A percentile compares a stretch with the other conserved stretches of the same genome.
Evolutionary conservation across 2,113 vertebrate genomes (phyloP).

Genomic region (Meleagris gallopavo): DNA sequence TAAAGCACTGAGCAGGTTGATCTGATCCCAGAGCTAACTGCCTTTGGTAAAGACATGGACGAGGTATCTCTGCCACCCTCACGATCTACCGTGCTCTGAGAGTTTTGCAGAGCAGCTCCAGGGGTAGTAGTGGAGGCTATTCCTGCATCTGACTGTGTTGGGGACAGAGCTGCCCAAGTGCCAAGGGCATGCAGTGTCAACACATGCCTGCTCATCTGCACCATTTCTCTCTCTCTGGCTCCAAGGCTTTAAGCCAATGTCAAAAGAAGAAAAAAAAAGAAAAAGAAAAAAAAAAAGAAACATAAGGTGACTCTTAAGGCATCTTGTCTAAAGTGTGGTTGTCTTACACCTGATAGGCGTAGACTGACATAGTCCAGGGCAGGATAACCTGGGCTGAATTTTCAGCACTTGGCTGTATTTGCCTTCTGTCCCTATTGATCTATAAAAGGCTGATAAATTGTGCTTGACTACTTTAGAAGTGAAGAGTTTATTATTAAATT

Average conservation of each 20-base stretch:
- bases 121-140: background rate
- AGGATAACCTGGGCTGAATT: background rate
- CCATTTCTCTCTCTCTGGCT: background rate
- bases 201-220: background rate
- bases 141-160: background rate
- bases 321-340: background rate
- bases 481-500: background rate
- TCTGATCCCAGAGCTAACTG: background rate
- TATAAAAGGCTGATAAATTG: background rate
- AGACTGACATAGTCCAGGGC: background rate
- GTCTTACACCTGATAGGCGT: background rate
- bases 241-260: background rate
- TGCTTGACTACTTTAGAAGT: background rate
- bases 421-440: background rate
- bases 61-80: background rate
- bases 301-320: background rate
- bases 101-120: background rate
- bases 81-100: accelerated
- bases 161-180: background rate
- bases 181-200: background rate
- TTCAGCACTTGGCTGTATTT: background rate
- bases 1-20: background rate
- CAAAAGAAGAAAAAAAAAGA: no score
- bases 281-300: no score
- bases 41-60: background rate